These are phyloP conservation scores for Peromyscus nudipes DNA, from an alignment of 2,797 vertebrate genomes.

Conservation along the genomic window DNA sequence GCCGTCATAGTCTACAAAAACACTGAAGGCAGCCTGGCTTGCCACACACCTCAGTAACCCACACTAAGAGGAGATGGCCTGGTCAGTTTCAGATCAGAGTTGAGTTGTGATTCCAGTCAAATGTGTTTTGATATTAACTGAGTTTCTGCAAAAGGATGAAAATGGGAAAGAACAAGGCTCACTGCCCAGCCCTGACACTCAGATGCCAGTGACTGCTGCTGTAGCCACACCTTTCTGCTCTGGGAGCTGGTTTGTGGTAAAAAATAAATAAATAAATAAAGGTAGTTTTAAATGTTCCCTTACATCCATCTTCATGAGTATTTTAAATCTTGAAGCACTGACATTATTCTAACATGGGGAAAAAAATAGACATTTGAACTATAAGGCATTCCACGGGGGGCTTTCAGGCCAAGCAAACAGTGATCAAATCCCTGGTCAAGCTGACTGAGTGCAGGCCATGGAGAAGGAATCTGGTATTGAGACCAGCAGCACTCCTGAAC, in stretches of 20 bases:
- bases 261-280: slow-evolving; percentile 61
- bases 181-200: not conserved
- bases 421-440: slow-evolving; percentile 89
- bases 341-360: slow-evolving; percentile 90
- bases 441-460: slow-evolving; percentile 89
- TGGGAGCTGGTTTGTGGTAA: slow-evolving; percentile 9
- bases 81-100: not conserved
- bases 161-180: not conserved
- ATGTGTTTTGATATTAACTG: not conserved
- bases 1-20: not conserved
- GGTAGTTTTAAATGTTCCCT: slow-evolving; percentile 12
- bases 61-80: not conserved
- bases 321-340: slow-evolving; percentile 88
- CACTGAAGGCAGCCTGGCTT: not conserved
- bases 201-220: not conserved
- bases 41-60: not conserved
- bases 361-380: slow-evolving; percentile 90
- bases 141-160: not conserved
- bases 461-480: slow-evolving; percentile 91
- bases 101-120: not conserved
- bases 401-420: slow-evolving; percentile 90
- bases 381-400: slow-evolving; percentile 91
- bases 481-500: slow-evolving; percentile 93
- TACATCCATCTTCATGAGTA: slow-evolving; percentile 24
- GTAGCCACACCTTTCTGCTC: not conserved